phyloP scores from a whole-genome alignment of 35 echinoderm and acorn worm genomes.

The Ophioderma brevispina region DNA sequence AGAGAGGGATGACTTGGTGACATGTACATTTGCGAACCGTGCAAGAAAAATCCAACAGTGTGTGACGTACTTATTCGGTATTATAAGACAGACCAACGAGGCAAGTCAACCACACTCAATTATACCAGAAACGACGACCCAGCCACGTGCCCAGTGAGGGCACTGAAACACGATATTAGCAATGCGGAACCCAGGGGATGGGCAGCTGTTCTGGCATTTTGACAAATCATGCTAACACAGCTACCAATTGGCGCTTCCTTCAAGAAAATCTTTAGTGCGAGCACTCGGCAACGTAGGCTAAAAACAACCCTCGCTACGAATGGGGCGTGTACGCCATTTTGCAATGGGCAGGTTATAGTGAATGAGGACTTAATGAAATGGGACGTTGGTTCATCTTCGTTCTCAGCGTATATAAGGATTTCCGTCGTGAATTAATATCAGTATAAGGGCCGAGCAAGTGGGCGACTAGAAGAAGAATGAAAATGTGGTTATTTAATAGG shows the following conservation, averaged over 20 bases:
- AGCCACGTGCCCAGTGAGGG: background rate
- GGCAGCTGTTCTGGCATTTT: conserved; percentile 1
- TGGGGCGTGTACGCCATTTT: background rate
- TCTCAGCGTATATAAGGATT: background rate
- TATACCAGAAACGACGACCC: background rate
- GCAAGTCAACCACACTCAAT: background rate
- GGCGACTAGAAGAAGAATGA: too few species aligned
- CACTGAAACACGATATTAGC: background rate
- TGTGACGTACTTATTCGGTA: background rate
- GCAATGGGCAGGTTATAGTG: background rate
- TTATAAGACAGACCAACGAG: background rate
- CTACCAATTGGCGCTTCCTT: background rate
- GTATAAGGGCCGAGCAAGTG: too few species aligned
- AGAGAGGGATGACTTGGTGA: background rate
- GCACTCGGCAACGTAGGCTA: background rate
- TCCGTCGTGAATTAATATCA: background rate
- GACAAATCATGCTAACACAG: background rate
- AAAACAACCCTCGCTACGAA: background rate
- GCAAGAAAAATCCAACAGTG: background rate
- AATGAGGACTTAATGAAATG: background rate
- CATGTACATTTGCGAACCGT: too few species aligned
- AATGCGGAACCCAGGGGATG: background rate
- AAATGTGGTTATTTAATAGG: too few species aligned
- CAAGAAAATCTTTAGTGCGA: background rate
- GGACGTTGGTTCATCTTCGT: background rate